phyloP scores from a whole-genome alignment of 2,113 vertebrate species.

The Tenrec ecaudatus region DNA sequence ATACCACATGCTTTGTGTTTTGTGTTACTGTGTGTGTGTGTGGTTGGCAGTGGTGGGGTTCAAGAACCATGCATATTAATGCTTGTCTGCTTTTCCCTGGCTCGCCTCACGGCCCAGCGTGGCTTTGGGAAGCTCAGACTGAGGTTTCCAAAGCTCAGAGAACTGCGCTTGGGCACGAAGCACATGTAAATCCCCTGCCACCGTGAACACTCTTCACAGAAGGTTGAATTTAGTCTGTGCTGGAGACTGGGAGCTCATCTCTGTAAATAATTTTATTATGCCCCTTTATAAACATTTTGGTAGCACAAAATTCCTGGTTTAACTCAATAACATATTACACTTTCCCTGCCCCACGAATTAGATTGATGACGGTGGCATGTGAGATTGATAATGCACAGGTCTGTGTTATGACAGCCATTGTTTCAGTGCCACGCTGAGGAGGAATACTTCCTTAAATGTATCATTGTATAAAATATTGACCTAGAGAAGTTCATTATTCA shows the following conservation, averaged over 20 bases:
- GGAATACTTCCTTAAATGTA: conserved; percentile 94
- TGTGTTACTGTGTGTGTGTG: not conserved
- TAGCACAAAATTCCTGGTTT: conserved; percentile 88
- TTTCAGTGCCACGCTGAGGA: conserved; percentile 92
- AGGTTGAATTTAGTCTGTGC: conserved; percentile 84
- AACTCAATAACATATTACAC: conserved; percentile 87
- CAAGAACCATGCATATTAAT: conserved; percentile 39
- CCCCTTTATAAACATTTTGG: conserved; percentile 87
- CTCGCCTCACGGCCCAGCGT: not conserved
- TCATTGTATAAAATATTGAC: conserved; percentile 97
- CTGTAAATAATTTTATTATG: conserved; percentile 87
- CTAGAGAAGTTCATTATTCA: conserved; percentile 96
- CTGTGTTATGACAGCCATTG: conserved; percentile 95
- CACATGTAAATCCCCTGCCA: conserved; percentile 82
- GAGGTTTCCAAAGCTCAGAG: not conserved
- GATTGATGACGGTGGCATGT: conserved; percentile 92
- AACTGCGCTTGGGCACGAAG: conserved; percentile 60
- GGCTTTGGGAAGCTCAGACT: conserved; percentile 66
- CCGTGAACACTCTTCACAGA: conserved; percentile 67
- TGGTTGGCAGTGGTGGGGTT: not conserved
- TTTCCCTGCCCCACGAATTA: conserved; percentile 89
- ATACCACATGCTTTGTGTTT: conserved; percentile 52
- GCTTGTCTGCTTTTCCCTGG: conserved; percentile 25
- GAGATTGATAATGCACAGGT: conserved; percentile 94
- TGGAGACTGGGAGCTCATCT: conserved; percentile 67